Evolutionary conservation across 2,888 invertebrate species (phyloP).

Genomic region (Euphydryas editha): DNA sequence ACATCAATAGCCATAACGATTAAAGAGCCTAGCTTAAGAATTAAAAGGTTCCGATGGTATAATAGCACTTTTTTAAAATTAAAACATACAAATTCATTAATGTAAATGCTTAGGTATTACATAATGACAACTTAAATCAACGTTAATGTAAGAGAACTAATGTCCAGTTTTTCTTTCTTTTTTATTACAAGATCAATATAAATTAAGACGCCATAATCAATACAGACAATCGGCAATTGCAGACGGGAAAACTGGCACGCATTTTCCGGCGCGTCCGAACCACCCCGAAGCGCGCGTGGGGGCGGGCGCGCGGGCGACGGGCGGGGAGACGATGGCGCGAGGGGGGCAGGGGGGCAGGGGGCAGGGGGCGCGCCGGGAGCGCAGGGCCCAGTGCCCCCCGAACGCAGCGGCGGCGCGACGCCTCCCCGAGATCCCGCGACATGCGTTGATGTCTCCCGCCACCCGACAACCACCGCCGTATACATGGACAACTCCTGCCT

Average conservation of each 20-base stretch:
- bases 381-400: constrained; percentile 76
- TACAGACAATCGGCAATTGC: constrained; percentile 61
- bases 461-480: constrained; percentile 75
- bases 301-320: constrained; percentile 44
- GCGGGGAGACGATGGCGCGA: constrained; percentile 48
- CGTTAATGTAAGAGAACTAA: constrained; percentile 13
- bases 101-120: neutral
- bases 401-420: constrained; percentile 81
- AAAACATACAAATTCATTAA: neutral
- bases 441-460: constrained; percentile 78
- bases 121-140: neutral
- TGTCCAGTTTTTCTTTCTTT: constrained; percentile 22
- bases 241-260: constrained; percentile 76
- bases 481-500: constrained; percentile 85
- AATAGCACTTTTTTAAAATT: neutral
- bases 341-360: constrained; percentile 52
- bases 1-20: neutral
- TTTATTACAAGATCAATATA: constrained; percentile 40
- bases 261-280: constrained; percentile 69
- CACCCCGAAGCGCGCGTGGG: constrained; percentile 52
- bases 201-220: constrained; percentile 59
- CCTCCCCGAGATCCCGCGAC: constrained; percentile 77
- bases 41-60: neutral
- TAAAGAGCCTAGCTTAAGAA: no score
- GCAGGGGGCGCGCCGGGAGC: constrained; percentile 54